Conservation (phyloP, 2,113 vertebrate species). For the Blennius ocellaris region DNA sequence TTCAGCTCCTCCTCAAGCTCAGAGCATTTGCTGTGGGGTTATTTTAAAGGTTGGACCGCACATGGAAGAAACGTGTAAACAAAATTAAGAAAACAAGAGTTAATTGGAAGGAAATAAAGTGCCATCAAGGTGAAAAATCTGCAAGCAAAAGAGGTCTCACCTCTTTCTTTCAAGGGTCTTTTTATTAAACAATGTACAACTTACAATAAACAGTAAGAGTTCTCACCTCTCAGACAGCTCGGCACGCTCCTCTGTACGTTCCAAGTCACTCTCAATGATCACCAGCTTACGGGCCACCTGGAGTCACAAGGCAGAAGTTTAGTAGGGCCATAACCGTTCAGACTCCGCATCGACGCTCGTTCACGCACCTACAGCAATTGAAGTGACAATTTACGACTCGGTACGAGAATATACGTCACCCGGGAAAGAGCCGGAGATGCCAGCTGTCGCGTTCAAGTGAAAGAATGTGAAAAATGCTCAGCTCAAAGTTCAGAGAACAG, state of each 20-base stretch:
- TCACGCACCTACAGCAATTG: neutral
- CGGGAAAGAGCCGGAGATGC: neutral
- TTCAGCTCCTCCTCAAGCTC: constrained; percentile 99
- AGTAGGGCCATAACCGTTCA: neutral
- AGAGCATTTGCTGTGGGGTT: constrained; percentile 95
- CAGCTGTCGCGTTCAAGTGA: neutral
- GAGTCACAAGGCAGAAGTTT: constrained; percentile 25
- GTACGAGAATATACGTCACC: neutral
- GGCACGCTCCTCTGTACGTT: constrained; percentile 96
- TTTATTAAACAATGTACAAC: too few relatives aligned
- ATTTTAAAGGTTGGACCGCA: neutral
- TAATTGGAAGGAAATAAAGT: neutral
- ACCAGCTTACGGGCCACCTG: constrained; percentile 99
- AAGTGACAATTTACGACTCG: neutral
- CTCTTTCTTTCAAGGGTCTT: too few relatives aligned
- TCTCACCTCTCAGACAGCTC: constrained; percentile 95
- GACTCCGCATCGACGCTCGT: neutral
- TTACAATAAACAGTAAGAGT: too few relatives aligned
- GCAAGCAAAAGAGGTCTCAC: constrained; percentile 77
- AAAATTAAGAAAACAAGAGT: neutral
- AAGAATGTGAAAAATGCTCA: neutral
- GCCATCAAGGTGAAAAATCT: neutral
- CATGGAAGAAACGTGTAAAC: neutral
- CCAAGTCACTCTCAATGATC: constrained; percentile 98
- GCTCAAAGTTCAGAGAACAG: constrained; percentile 33